phyloP scores from a whole-genome alignment of 2,888 invertebrate species.

The Oxytorus armatus region DNA sequence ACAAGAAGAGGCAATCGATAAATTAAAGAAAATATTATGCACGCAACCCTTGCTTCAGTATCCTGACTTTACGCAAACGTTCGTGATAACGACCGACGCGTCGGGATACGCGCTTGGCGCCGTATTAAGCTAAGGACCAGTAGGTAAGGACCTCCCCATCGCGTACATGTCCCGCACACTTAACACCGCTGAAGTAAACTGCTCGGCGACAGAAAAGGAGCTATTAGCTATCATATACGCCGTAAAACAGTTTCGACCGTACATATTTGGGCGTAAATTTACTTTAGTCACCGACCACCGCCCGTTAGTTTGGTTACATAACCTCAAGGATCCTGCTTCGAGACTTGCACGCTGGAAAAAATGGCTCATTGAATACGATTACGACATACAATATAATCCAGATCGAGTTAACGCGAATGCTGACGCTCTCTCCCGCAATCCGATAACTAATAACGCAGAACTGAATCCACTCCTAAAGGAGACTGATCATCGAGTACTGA shows the following conservation, averaged over 20 bases:
- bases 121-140: constrained; percentile 45
- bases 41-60: constrained; percentile 57
- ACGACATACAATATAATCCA: too few relatives aligned
- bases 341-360: constrained; percentile 45
- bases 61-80: constrained; percentile 57
- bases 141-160: constrained; percentile 55
- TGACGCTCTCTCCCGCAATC: too few relatives aligned
- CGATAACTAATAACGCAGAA: too few relatives aligned
- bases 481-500: too few relatives aligned
- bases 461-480: too few relatives aligned
- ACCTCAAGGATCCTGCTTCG: constrained; percentile 53
- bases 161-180: constrained; percentile 55
- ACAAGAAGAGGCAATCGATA: neutral
- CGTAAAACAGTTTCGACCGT: constrained; percentile 50
- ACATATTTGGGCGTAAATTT: constrained; percentile 57
- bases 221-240: constrained; percentile 42
- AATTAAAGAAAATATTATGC: constrained; percentile 5
- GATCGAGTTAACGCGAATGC: too few relatives aligned
- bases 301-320: constrained; percentile 55
- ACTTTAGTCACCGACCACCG: constrained; percentile 59
- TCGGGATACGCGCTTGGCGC: constrained; percentile 57
- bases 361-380: too few relatives aligned
- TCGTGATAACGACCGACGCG: constrained; percentile 66
- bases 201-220: constrained; percentile 59
- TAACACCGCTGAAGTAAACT: constrained; percentile 46